phyloP scores from a whole-genome alignment of 2,797 vertebrate genomes.

The Gallinago nigripennis region DNA sequence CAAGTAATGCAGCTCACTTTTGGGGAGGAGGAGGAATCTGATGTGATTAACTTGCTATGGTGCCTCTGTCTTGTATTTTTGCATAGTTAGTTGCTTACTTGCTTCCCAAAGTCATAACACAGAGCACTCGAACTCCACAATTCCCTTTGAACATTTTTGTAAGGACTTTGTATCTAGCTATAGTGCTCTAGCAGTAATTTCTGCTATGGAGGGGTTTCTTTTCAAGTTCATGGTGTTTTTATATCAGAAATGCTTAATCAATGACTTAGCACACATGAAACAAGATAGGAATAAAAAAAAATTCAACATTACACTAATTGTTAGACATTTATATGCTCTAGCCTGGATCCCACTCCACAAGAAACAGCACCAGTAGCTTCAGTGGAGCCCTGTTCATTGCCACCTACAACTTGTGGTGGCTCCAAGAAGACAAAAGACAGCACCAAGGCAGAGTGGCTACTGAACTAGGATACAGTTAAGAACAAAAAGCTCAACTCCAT shows the following conservation, averaged over 20 bases:
- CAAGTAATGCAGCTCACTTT: neutral
- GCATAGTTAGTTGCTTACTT: neutral
- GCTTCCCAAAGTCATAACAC: neutral
- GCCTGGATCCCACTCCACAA: accelerated
- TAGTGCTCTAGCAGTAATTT: neutral
- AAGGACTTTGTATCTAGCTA: neutral
- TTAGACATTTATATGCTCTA: neutral
- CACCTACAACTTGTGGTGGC: neutral
- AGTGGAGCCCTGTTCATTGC: neutral
- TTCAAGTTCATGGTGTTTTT: neutral
- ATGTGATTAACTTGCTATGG: neutral
- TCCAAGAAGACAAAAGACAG: neutral
- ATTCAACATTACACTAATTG: neutral
- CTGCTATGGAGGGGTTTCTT: neutral
- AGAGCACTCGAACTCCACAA: neutral
- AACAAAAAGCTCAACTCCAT: neutral
- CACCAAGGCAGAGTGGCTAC: neutral
- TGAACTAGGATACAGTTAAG: neutral
- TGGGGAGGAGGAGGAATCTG: neutral
- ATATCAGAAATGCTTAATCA: neutral
- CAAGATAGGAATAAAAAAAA: neutral
- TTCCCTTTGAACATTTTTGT: neutral
- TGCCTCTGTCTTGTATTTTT: neutral
- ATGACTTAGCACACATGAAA: neutral
- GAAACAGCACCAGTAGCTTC: neutral